A percentile compares a stretch with the other conserved stretches of the same genome.
Conservation (phyloP, 2,113 vertebrate species). For the Chionis minor region DNA sequence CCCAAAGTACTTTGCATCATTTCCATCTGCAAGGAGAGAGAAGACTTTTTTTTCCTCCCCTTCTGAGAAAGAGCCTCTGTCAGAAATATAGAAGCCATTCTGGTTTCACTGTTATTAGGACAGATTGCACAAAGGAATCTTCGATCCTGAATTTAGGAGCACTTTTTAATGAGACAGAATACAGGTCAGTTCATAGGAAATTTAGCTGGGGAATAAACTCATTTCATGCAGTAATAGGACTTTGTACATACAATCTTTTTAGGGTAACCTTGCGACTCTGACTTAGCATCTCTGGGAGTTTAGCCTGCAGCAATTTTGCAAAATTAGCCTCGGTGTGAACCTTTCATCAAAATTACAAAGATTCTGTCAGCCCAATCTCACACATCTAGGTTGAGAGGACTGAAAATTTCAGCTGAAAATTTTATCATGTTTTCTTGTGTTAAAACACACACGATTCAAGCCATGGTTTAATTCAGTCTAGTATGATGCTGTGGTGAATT, state of each 20-base stretch:
- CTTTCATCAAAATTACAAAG: not conserved
- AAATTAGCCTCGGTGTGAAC: not conserved
- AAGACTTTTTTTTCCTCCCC: not conserved
- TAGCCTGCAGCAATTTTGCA: not conserved
- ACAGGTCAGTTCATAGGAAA: not conserved
- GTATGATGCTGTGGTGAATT: not conserved
- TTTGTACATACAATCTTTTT: not conserved
- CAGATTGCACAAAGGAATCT: constrained; percentile 1
- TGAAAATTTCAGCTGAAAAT: not conserved
- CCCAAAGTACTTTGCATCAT: constrained; percentile 21
- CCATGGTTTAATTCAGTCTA: not conserved
- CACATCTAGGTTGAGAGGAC: not conserved
- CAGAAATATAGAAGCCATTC: not conserved
- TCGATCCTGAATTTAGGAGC: not conserved
- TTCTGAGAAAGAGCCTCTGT: not conserved
- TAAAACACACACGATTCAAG: not conserved
- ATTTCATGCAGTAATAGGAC: not conserved
- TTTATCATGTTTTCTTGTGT: not conserved
- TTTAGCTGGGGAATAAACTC: not conserved
- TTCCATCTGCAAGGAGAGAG: constrained; percentile 2
- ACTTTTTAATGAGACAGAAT: not conserved
- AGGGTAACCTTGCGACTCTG: not conserved
- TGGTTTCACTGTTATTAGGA: not conserved
- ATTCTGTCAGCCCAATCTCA: not conserved
- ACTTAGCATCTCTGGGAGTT: not conserved